Percentiles rank a stretch among this genome's conserved stretches.
phyloP scores from a whole-genome alignment of 2,797 vertebrate species.

The Enteromius thamalakanensis region DNA sequence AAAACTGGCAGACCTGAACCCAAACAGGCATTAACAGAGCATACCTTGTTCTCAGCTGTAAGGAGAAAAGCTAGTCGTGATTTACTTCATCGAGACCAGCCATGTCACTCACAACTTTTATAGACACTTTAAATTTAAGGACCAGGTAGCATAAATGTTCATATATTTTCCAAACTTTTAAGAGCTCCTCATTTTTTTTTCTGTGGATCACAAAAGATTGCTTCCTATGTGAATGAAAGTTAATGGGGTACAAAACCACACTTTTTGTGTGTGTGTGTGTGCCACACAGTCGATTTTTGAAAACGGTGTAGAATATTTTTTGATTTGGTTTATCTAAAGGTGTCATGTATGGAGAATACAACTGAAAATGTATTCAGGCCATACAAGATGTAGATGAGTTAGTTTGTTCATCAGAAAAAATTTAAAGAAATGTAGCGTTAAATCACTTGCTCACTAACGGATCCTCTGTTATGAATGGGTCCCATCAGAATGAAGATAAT shows the following conservation, averaged over 20 bases:
- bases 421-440: neutral
- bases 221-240: neutral
- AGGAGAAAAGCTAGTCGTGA: slow-evolving; percentile 38
- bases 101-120: slow-evolving; percentile 36
- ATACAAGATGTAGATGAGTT: neutral
- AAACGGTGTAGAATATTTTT: neutral
- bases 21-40: slow-evolving; percentile 69
- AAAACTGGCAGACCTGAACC: slow-evolving; percentile 72
- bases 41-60: slow-evolving; percentile 59
- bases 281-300: neutral
- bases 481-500: neutral
- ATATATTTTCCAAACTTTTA: neutral
- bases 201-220: neutral
- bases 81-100: slow-evolving; percentile 43
- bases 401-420: neutral
- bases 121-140: slow-evolving; percentile 32
- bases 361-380: neutral
- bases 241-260: neutral
- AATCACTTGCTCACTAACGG: neutral
- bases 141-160: neutral
- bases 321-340: too few species aligned
- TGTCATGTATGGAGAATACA: too few species aligned
- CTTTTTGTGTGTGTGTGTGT: neutral
- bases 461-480: neutral
- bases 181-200: neutral